Percentiles rank a stretch among this genome's conserved stretches.
phyloP scores from a whole-genome alignment of 2,797 vertebrate genomes.

The Urosaurus nigricauda region DNA sequence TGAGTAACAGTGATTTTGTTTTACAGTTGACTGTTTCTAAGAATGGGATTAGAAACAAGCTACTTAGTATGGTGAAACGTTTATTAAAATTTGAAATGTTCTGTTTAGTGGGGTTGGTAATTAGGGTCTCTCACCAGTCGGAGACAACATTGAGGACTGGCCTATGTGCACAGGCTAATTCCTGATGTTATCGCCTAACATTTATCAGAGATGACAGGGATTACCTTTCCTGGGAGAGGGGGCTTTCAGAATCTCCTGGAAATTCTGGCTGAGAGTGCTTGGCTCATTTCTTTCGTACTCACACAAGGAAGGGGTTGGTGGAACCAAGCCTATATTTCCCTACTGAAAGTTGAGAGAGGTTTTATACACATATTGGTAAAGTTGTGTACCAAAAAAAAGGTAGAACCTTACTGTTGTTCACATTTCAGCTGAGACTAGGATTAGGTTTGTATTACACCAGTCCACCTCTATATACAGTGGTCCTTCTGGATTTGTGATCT shows the following conservation, averaged over 20 bases:
- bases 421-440: not conserved
- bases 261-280: not conserved
- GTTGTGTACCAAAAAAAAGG: not conserved
- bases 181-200: not conserved
- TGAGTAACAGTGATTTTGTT: not conserved
- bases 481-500: no score
- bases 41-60: not conserved
- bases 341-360: not conserved
- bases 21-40: not conserved
- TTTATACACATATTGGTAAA: not conserved
- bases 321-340: not conserved
- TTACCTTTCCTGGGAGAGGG: no score
- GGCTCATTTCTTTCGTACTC: not conserved
- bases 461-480: not conserved
- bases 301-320: not conserved
- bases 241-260: not conserved
- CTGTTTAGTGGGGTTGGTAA: not conserved
- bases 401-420: not conserved
- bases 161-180: not conserved
- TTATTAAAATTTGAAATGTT: not conserved
- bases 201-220: no score
- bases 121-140: not conserved
- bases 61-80: not conserved
- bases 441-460: not conserved
- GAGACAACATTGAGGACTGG: not conserved